These are phyloP conservation scores for Decapterus maruadsi DNA, from an alignment of 2,797 vertebrate genomes.

Conservation along the genomic window DNA sequence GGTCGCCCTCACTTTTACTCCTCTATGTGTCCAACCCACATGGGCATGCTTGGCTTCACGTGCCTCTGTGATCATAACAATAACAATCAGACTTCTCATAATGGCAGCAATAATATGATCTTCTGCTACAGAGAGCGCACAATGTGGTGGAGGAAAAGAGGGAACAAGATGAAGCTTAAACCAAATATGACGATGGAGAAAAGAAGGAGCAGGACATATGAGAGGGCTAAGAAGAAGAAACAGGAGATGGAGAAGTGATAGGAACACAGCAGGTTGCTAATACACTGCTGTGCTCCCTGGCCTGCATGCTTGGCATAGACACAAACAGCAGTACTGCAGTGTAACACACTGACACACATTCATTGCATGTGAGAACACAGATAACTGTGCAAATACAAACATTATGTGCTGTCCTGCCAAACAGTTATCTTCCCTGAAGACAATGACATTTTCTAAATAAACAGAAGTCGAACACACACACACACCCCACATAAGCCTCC, in stretches of 20 bases:
- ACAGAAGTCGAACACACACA: neutral
- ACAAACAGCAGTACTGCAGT: neutral
- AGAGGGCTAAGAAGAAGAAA: neutral
- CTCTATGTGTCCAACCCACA: conserved; percentile 14
- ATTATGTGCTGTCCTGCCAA: conserved; percentile 12
- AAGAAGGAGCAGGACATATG: neutral
- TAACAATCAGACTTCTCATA: conserved; percentile 22
- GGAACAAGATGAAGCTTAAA: neutral
- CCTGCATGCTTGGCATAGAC: conserved; percentile 20
- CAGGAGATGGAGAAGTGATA: neutral
- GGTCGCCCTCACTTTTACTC: neutral
- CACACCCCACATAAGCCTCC: no score
- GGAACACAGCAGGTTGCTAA: conserved; percentile 14
- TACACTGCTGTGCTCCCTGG: neutral
- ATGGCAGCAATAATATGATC: conserved; percentile 25
- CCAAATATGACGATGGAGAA: neutral
- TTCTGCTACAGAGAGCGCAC: neutral
- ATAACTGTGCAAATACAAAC: conserved; percentile 5
- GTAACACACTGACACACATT: conserved; percentile 31
- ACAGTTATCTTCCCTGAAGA: conserved; percentile 31
- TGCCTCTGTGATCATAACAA: conserved; percentile 21
- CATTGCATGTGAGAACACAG: conserved; percentile 15
- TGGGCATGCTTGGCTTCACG: conserved; percentile 30
- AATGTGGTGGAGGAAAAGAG: neutral
- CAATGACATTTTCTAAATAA: conserved; percentile 25